Percentiles rank a stretch among this genome's conserved stretches.
These are phyloP conservation scores for Apis dorsata DNA, from an alignment of 1,140 invertebrate species.

Conservation along the genomic window DNA sequence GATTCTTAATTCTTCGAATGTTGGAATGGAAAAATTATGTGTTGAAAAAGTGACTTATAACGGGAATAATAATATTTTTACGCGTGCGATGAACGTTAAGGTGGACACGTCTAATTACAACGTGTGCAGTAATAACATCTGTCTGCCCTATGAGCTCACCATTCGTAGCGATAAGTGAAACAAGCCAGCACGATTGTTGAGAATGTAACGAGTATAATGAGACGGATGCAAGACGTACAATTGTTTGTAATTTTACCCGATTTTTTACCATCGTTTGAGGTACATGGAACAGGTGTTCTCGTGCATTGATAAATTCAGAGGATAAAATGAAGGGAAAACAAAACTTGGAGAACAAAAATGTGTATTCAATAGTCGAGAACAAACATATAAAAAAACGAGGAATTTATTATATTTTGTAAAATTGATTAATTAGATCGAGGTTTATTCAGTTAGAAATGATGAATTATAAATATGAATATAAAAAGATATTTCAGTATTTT, in stretches of 20 bases:
- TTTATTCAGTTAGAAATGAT: no score
- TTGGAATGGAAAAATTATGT: not conserved
- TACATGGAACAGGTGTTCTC: not conserved
- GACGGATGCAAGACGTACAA: not conserved
- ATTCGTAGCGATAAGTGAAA: constrained; percentile 20
- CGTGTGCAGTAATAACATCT: constrained; percentile 16
- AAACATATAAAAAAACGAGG: no score
- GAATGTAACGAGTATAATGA: not conserved
- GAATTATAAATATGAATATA: no score
- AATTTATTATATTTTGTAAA: no score
- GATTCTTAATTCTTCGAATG: not conserved
- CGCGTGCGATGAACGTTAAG: not conserved
- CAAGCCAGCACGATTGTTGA: not conserved
- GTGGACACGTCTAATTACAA: constrained; percentile 29
- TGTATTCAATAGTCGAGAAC: no score
- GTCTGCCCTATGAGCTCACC: not conserved
- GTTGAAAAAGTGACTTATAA: not conserved
- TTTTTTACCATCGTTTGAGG: no score
- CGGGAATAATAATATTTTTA: constrained; percentile 13
- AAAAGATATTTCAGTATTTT: no score
- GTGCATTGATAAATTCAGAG: not conserved
- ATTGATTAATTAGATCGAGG: no score
- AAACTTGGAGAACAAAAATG: no score
- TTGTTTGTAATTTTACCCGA: not conserved
- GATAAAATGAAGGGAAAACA: not conserved